Base-by-base conservation (phyloP, 2,113 vertebrate species). In the Leptocoma aspasia region DNA sequence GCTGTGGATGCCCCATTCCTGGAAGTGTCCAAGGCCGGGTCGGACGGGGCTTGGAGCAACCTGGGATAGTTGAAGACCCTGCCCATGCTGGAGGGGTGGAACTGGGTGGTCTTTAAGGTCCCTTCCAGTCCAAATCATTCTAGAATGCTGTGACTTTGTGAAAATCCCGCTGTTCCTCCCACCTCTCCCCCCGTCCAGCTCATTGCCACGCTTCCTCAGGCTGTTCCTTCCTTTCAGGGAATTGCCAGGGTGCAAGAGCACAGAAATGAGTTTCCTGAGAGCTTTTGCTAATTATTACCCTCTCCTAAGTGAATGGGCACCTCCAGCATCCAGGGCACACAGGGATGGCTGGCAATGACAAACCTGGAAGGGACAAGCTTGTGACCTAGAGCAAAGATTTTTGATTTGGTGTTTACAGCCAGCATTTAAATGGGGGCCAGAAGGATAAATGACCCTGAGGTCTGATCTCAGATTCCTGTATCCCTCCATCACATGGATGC, bases 401-500 rank as follows among this genome's bases (percentile, higher is more conserved):
- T 14, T 28, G 23, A 72, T 24, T 41, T 24, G 26, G 14, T n/a
- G 37, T 82, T 52, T 57, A 57, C 22, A 41, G 20, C 7, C 5
- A 1, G 35, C 2, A 3, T n/a, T 82, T 30, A 49, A 47, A 33
- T 14, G 20, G 16, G 49, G 39, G 3, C 12, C 71, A 17, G 63
- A 66, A 54, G 54, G 57, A 33, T 13, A 24, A 65, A 15, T 1
- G 24, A 6, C 44, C 54, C 31, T 19, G 49, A 76, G 57, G 24
- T 65, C n/a, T 18, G 15, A 26, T 8, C 45, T 5, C 41, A 11
- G 20, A 4, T 35, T 13, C n/a, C 39, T 4, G 0, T 1, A 15
- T 2, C 49, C 3, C 1, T 15, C 82, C 66, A 9, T n/a, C 16
- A 1, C 44, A 7, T 0, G 3, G 17, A 3, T 30, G 28, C 18